A percentile compares a stretch with the other conserved stretches of the same genome.
Conservation (phyloP, 2,797 vertebrate species). For the Podarcis lilfordi region DNA sequence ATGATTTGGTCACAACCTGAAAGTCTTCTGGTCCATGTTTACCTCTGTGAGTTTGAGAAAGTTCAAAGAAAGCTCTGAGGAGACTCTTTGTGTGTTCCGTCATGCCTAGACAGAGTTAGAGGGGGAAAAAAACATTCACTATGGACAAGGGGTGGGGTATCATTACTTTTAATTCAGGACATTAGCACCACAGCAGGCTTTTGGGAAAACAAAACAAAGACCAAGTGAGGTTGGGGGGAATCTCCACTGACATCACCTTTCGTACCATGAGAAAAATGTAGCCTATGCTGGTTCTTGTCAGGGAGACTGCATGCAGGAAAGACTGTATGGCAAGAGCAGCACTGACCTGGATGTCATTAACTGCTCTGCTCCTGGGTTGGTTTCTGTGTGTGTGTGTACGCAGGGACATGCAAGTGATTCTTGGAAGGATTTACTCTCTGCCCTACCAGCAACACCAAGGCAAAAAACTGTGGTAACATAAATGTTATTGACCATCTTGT, state of each 20-base stretch:
- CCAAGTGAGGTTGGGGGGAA: neutral
- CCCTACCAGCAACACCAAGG: neutral
- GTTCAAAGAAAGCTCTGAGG: slow-evolving; percentile 95
- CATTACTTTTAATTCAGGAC: neutral
- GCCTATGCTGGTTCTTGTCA: neutral
- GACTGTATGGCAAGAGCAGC: neutral
- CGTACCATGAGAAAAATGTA: neutral
- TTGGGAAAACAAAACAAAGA: neutral
- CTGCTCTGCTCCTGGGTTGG: neutral
- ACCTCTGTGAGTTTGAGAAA: slow-evolving; percentile 98
- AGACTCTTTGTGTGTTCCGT: slow-evolving; percentile 97
- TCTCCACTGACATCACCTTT: neutral
- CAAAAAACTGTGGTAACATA: no score
- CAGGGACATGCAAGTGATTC: neutral
- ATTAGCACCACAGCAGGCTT: neutral
- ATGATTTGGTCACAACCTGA: slow-evolving; percentile 15
- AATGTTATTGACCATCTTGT: neutral
- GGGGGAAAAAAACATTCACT: neutral
- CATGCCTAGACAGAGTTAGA: slow-evolving; percentile 82
- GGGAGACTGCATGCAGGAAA: neutral
- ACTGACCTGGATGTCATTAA: neutral
- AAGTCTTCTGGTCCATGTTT: slow-evolving; percentile 39
- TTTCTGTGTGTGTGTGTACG: neutral
- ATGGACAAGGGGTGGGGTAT: neutral
- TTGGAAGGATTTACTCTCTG: neutral